These are phyloP conservation scores for Lophochroa leadbeateri DNA, from an alignment of 2,113 vertebrate genomes.

Conservation along the genomic window DNA sequence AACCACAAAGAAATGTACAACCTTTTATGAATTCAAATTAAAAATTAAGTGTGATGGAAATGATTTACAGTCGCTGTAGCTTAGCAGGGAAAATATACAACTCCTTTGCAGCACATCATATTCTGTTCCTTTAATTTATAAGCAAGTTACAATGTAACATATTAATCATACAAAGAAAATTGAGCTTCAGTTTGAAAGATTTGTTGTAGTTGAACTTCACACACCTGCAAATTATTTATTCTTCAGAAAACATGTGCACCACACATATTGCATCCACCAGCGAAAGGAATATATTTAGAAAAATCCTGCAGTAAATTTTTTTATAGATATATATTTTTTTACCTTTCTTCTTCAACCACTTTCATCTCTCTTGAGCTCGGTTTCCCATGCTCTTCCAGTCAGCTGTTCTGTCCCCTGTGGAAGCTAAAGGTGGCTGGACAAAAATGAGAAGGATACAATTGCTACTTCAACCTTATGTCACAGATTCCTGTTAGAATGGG, in stretches of 20 bases:
- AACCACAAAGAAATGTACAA: slow-evolving; percentile 36
- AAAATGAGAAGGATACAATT: not conserved
- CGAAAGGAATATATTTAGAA: not conserved
- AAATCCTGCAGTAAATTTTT: not conserved
- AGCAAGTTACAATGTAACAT: slow-evolving; percentile 26
- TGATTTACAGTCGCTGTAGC: slow-evolving; percentile 42
- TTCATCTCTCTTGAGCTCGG: not conserved
- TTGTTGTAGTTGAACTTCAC: slow-evolving; percentile 32
- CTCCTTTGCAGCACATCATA: slow-evolving; percentile 34
- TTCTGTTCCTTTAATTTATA: slow-evolving; percentile 59
- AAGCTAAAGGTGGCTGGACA: not conserved
- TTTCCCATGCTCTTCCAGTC: not conserved
- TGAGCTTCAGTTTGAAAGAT: slow-evolving; percentile 48
- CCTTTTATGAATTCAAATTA: slow-evolving; percentile 63
- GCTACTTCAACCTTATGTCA: not conserved
- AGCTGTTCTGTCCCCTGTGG: not conserved
- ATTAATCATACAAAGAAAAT: slow-evolving; percentile 60
- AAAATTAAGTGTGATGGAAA: slow-evolving; percentile 43
- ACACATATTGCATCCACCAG: not conserved
- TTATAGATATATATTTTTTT: not conserved
- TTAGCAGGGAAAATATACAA: slow-evolving; percentile 50
- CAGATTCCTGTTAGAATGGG: not conserved
- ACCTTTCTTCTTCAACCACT: not conserved
- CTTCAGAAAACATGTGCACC: not conserved
- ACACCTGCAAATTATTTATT: slow-evolving; percentile 60